Base-by-base conservation (phyloP, 2,797 vertebrate species). In the Syngnathus acus region DNA sequence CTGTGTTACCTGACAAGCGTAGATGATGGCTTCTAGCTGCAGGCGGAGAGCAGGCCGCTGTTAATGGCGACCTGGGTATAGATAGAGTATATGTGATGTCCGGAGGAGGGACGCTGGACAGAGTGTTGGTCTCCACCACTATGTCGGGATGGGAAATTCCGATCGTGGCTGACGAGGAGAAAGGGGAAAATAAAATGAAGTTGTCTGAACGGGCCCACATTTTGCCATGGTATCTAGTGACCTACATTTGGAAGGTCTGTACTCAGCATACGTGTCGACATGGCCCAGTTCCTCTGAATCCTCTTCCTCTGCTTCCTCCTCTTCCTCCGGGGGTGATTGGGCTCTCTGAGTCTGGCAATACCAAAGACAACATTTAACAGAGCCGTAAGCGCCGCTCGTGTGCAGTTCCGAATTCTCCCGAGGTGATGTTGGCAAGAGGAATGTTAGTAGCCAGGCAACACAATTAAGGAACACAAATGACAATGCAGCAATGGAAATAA, bases 41-140 rank as follows among this genome's bases (percentile, higher is more conserved):
- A 99, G 90, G 96, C 97, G 0, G 97, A 99, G 68, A 99, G 92
- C 23, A 89, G 82, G n/a, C 93, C 92, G 0, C 64, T 84, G 67
- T 89, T 90, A 0, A 93, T 90, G 54, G 91, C 0, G 77, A 64
- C 63, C 82, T 53, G 0, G 94, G 92, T 74, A 99, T 91, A 61
- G 93, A 93, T 19, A 98, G 91, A 19, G 81, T 86, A 76, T 98
- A 99, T 69, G 93, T 95, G 85, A 99, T 89, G 85, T 99, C 94
- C 0, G 97, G 97, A 0, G 97, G 97, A 6, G 97, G 97, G 11
- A 99, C 96, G 0, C 97, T 99, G 78, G 96, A 98, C 9, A 99
- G 86, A 0, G 97, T 99, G 90, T 95, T 99, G 0, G 97, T 99
- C 85, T 99, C 97, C 62, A 99, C 97, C 71, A 98, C 97, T 0